Conservation (phyloP, 2,888 invertebrate genomes). For the Gryllus longicercus region DNA sequence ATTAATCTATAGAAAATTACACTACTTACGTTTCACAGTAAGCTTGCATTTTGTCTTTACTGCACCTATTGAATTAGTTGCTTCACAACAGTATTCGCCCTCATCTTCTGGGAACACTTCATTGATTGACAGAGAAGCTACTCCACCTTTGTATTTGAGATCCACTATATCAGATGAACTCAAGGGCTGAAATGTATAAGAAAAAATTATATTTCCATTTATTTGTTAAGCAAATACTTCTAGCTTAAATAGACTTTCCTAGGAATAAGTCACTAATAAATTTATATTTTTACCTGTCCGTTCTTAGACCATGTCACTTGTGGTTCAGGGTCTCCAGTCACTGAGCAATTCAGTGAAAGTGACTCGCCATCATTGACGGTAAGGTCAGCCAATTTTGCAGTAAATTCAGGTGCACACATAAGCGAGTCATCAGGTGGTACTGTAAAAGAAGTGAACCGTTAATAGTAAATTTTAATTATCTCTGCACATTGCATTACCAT, state of each 20-base stretch:
- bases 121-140: slow-evolving; percentile 81
- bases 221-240: neutral
- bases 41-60: slow-evolving; percentile 80
- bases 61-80: slow-evolving; percentile 85
- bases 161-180: slow-evolving; percentile 81
- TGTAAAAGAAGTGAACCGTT: slow-evolving; percentile 45
- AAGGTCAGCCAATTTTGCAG: slow-evolving; percentile 69
- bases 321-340: slow-evolving; percentile 90
- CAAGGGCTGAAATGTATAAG: slow-evolving; percentile 47
- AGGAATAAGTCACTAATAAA: neutral
- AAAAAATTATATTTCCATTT: neutral
- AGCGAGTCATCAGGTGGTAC: slow-evolving; percentile 82
- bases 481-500: no score
- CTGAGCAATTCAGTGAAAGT: slow-evolving; percentile 74
- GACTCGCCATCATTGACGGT: slow-evolving; percentile 85
- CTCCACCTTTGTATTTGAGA: slow-evolving; percentile 85
- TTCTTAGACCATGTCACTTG: slow-evolving; percentile 87
- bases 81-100: slow-evolving; percentile 83
- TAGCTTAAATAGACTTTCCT: no score
- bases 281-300: slow-evolving; percentile 57
- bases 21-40: slow-evolving; percentile 72
- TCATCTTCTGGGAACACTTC: slow-evolving; percentile 96
- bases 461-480: no score
- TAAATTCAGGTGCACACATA: slow-evolving; percentile 84
- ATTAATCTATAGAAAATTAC: no score